Evolutionary conservation across 2,888 invertebrate species (phyloP).

Genomic region (Heteropelma amictum): DNA sequence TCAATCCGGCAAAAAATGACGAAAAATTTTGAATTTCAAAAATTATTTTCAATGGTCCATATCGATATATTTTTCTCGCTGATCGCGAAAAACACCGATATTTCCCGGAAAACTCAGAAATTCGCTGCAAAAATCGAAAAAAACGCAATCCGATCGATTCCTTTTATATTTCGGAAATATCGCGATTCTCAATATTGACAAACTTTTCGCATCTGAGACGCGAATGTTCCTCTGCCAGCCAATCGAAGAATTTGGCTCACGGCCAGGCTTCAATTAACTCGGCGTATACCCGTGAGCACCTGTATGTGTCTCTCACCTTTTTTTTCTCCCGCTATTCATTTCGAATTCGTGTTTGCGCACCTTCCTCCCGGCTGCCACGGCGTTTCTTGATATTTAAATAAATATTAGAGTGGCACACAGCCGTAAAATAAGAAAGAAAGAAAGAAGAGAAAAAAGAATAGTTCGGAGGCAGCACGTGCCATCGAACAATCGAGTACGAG

Average conservation of each 20-base stretch:
- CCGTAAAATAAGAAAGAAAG: too few relatives aligned
- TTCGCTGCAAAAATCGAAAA: not conserved
- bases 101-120: too few relatives aligned
- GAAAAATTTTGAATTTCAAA: too few relatives aligned
- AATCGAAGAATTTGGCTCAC: not conserved
- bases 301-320: slow-evolving; percentile 30
- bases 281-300: slow-evolving; percentile 39
- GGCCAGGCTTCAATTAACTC: slow-evolving; percentile 5
- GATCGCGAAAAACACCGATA: too few relatives aligned
- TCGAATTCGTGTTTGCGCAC: slow-evolving; percentile 9
- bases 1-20: too few relatives aligned
- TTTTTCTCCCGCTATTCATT: slow-evolving; percentile 11
- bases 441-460: too few relatives aligned
- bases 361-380: slow-evolving; percentile 18
- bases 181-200: too few relatives aligned
- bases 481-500: slow-evolving; percentile 55
- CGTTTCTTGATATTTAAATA: slow-evolving; percentile 73
- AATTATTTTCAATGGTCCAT: too few relatives aligned
- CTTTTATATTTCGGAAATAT: too few relatives aligned
- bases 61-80: too few relatives aligned
- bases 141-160: too few relatives aligned
- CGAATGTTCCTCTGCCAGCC: not conserved
- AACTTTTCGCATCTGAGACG: not conserved
- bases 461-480: slow-evolving; percentile 58
- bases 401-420: slow-evolving; percentile 71